A percentile compares a stretch with the other conserved stretches of the same genome.
Conservation (phyloP, 23 tunicate genomes). For the Styela clava region DNA sequence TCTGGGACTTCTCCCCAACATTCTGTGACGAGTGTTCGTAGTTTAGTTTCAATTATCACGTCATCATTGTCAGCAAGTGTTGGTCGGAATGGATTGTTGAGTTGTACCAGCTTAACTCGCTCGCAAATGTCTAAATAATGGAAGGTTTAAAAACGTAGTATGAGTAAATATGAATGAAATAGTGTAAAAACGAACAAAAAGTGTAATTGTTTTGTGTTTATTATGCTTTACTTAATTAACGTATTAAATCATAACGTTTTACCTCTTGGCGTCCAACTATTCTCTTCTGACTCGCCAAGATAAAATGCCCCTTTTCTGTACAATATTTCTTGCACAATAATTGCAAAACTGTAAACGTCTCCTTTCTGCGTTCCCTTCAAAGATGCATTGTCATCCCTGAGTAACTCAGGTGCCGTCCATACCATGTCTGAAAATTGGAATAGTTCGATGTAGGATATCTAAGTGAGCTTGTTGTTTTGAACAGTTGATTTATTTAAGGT, state of each 20-base stretch:
- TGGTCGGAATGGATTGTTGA: constrained; percentile 46
- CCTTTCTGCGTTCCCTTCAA: constrained; percentile 61
- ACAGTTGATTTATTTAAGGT: no score
- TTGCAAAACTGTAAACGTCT: constrained; percentile 89
- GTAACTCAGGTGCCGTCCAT: constrained; percentile 90
- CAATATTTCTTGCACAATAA: constrained; percentile 87
- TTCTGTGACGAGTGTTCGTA: constrained; percentile 31
- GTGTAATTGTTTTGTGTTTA: no score
- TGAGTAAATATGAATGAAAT: no score
- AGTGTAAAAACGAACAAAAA: no score
- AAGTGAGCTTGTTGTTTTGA: no score
- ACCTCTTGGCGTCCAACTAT: neutral
- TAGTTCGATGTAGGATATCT: no score
- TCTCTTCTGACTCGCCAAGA: constrained; percentile 29
- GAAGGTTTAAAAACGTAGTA: no score
- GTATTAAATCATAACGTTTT: no score
- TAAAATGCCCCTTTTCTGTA: constrained; percentile 79
- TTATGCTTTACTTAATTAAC: no score
- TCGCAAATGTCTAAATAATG: constrained; percentile 7
- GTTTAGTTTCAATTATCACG: constrained; percentile 44
- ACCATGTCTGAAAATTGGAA: constrained; percentile 28
- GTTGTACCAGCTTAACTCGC: neutral
- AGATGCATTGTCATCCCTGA: constrained; percentile 38
- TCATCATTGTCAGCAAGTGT: constrained; percentile 67
- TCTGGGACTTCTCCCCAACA: constrained; percentile 66